Percentiles rank a stretch among this genome's conserved stretches.
phyloP scores from a whole-genome alignment of 2,113 vertebrate genomes.

The Piprites chloris region DNA sequence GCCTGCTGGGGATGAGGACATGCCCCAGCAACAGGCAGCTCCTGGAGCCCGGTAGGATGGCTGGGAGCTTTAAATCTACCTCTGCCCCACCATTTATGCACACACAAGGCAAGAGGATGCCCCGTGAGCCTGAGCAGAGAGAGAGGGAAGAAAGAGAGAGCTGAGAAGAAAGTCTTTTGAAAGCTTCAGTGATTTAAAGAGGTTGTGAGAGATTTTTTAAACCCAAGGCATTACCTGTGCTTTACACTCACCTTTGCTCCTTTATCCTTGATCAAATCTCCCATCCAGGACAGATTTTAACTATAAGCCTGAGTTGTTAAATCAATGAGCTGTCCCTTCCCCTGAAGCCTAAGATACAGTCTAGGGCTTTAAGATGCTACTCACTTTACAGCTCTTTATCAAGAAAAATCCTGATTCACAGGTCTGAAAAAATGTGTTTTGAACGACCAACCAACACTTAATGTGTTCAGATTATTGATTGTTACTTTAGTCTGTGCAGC shows the following conservation, averaged over 20 bases:
- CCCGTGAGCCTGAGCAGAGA: not conserved
- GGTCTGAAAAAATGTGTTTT: not conserved
- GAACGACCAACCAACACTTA: not conserved
- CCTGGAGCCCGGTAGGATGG: not conserved
- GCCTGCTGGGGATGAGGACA: not conserved
- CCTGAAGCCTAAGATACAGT: not conserved
- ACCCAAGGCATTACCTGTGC: not conserved
- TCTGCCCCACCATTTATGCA: fast-evolving
- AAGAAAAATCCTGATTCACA: not conserved
- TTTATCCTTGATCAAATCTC: not conserved
- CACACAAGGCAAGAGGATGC: not conserved
- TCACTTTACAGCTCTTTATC: not conserved
- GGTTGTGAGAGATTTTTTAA: not conserved
- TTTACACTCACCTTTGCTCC: not conserved
- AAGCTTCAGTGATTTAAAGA: not conserved
- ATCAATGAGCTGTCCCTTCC: not conserved
- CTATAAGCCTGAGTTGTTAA: not conserved
- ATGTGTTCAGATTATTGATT: not conserved
- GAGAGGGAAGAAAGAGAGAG: not conserved
- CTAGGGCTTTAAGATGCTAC: not conserved
- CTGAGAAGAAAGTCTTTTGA: not conserved
- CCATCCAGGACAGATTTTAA: not conserved
- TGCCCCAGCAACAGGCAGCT: not conserved
- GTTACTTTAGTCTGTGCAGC: not conserved
- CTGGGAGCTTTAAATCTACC: not conserved